These are phyloP conservation scores for Gastrophryne carolinensis DNA, from an alignment of 2,797 vertebrate genomes.

Conservation along the genomic window DNA sequence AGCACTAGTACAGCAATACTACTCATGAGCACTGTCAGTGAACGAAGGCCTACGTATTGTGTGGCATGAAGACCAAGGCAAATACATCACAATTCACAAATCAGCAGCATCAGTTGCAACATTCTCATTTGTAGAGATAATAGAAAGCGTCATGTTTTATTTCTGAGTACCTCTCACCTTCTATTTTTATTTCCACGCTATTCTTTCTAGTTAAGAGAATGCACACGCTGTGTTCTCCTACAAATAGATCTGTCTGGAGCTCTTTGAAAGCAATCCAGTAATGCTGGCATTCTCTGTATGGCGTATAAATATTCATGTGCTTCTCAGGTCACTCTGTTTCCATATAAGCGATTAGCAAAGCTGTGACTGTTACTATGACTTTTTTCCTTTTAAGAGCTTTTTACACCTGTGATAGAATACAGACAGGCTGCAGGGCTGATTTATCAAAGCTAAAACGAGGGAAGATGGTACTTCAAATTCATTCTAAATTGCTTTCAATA, in stretches of 20 bases:
- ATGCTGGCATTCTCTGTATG: constrained; percentile 7
- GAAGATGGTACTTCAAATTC: too few species aligned
- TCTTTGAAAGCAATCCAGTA: constrained; percentile 12
- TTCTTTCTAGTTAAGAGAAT: constrained; percentile 12
- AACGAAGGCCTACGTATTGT: too few species aligned
- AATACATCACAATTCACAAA: neutral
- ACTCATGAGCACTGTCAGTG: too few species aligned
- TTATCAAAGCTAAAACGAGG: neutral
- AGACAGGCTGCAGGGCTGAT: neutral
- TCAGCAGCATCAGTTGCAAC: neutral
- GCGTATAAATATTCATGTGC: constrained; percentile 33
- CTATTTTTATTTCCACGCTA: constrained; percentile 20
- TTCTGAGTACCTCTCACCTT: constrained; percentile 8
- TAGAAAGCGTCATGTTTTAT: neutral
- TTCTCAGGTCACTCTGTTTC: constrained; percentile 18
- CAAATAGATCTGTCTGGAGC: constrained; percentile 32
- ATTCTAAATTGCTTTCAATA: too few species aligned
- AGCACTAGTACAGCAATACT: too few species aligned
- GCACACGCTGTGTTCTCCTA: constrained; percentile 26
- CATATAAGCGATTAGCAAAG: constrained; percentile 9
- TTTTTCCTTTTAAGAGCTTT: neutral
- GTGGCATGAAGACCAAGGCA: too few species aligned
- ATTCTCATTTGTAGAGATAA: neutral
- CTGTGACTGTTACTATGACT: neutral
- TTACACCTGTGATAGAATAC: neutral